These are phyloP conservation scores for Myotis davidii DNA, from an alignment of 2,113 vertebrate species.

Conservation along the genomic window DNA sequence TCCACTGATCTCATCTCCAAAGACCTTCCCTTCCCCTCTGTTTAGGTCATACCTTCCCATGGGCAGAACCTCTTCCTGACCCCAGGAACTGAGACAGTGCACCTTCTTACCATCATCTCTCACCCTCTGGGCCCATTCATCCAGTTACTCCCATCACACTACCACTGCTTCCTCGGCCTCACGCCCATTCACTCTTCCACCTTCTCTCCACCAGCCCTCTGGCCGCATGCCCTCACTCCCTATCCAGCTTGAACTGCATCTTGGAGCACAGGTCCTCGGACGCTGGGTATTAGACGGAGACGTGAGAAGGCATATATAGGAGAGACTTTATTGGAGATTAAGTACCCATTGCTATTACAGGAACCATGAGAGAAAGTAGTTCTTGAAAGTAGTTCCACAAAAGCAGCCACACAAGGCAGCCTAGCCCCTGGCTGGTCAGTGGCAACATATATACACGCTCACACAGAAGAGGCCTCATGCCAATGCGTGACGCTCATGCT, in stretches of 20 bases:
- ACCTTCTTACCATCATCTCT: background rate
- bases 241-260: background rate
- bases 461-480: too few relatives aligned
- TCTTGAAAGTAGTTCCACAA: too few relatives aligned
- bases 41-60: background rate
- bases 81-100: background rate
- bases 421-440: too few relatives aligned
- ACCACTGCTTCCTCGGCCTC: background rate
- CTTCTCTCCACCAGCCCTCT: background rate
- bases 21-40: background rate
- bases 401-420: too few relatives aligned
- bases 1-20: background rate
- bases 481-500: too few relatives aligned
- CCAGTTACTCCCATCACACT: background rate
- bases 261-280: too few relatives aligned
- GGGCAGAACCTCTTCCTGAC: background rate
- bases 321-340: too few relatives aligned
- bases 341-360: too few relatives aligned
- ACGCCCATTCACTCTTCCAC: background rate
- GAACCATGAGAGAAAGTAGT: too few relatives aligned
- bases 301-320: too few relatives aligned
- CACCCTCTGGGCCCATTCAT: background rate
- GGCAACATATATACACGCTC: too few relatives aligned
- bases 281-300: too few relatives aligned
- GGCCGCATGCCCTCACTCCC: background rate